Conservation (phyloP, 1,140 invertebrate species). For the Brachionus angularis region DNA sequence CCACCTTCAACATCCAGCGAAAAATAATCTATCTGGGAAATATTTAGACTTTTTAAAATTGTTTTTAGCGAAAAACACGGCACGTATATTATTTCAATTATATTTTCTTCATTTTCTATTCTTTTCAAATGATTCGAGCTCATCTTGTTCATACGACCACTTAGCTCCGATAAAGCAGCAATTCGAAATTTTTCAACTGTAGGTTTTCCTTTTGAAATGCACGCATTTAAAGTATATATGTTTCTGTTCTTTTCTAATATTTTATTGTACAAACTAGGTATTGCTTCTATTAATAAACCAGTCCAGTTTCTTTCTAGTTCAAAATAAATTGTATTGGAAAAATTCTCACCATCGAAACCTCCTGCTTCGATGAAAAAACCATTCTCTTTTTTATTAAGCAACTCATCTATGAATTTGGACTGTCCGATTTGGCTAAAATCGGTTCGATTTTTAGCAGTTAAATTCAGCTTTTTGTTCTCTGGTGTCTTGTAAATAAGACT, state of each 20-base stretch:
- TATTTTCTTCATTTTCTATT: neutral
- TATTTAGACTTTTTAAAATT: slow-evolving; percentile 7
- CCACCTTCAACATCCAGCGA: slow-evolving; percentile 49
- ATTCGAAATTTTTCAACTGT: neutral
- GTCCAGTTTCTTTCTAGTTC: slow-evolving; percentile 68
- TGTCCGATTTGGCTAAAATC: slow-evolving; percentile 40
- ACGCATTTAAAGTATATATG: slow-evolving; percentile 33
- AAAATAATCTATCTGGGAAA: slow-evolving; percentile 47
- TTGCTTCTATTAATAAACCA: slow-evolving; percentile 69
- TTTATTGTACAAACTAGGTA: slow-evolving; percentile 62
- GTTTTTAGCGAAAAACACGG: slow-evolving; percentile 40
- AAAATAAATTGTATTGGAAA: slow-evolving; percentile 66
- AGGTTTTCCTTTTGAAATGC: neutral
- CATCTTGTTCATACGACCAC: neutral
- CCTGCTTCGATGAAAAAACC: slow-evolving; percentile 63
- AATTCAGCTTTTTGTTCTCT: neutral
- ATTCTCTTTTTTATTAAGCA: slow-evolving; percentile 42
- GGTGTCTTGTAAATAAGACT: neutral
- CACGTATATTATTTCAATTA: neutral
- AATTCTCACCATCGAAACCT: slow-evolving; percentile 61
- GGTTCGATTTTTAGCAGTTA: neutral
- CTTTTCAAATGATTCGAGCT: neutral
- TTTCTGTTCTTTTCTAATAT: slow-evolving; percentile 52
- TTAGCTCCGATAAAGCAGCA: neutral
- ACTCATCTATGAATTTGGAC: slow-evolving; percentile 45